phyloP scores from a whole-genome alignment of 2,888 invertebrate genomes.

The Heliconius erato region DNA sequence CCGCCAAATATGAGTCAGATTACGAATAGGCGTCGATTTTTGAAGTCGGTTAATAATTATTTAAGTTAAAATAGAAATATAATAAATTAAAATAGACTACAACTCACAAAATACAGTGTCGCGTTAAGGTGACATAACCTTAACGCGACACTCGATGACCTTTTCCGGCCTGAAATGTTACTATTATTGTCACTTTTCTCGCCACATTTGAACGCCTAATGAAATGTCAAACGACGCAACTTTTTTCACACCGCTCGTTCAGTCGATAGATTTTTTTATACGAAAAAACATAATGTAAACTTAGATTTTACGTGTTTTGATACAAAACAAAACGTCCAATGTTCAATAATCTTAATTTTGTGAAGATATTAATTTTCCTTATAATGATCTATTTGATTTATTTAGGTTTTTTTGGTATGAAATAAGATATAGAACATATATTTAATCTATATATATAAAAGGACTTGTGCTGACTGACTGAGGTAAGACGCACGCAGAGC shows the following conservation, averaged over 20 bases:
- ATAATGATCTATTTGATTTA: background rate
- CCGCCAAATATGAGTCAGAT: too few relatives aligned
- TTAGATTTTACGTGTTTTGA: too few relatives aligned
- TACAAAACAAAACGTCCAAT: too few relatives aligned
- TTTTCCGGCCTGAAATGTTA: background rate
- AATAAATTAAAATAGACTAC: background rate
- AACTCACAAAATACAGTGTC: background rate
- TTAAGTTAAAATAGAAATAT: background rate
- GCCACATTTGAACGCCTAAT: conserved; percentile 39
- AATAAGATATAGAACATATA: background rate
- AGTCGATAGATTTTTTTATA: too few relatives aligned
- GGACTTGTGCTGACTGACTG: too few relatives aligned
- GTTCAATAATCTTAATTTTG: too few relatives aligned
- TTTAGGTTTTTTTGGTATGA: background rate
- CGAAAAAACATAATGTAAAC: too few relatives aligned
- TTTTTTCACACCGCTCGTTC: background rate
- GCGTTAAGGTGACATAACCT: background rate
- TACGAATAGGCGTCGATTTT: too few relatives aligned
- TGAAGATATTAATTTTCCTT: background rate
- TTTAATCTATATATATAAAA: too few relatives aligned
- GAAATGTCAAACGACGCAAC: conserved; percentile 25
- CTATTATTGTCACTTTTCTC: conserved; percentile 33
- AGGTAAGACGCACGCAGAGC: too few relatives aligned
- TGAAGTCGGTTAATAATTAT: background rate
- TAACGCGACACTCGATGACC: background rate